Evolutionary conservation across 2,888 invertebrate species (phyloP).

Genomic region (Dasysyrphus tricinctus): DNA sequence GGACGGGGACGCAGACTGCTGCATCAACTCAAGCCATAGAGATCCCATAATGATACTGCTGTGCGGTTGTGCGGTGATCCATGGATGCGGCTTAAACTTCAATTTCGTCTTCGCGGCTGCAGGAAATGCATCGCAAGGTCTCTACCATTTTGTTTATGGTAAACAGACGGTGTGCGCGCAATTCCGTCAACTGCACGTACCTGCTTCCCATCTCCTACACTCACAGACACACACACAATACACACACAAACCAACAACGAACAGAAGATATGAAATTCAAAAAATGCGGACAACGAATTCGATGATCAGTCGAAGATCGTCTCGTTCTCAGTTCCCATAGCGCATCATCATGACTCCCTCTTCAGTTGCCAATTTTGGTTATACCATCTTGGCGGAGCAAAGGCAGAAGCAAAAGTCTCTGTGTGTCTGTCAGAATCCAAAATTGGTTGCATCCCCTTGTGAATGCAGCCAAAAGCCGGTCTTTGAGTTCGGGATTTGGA

Average conservation of each 20-base stretch:
- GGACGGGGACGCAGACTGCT: constrained; percentile 19
- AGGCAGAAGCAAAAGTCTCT: not conserved
- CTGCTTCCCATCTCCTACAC: constrained; percentile 51
- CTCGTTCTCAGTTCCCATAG: constrained; percentile 58
- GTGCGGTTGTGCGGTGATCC: constrained; percentile 10
- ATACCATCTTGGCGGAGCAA: not conserved
- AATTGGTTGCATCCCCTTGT: constrained; percentile 69
- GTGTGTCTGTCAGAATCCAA: constrained; percentile 65
- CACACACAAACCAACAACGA: not conserved
- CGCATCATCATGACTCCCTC: constrained; percentile 30
- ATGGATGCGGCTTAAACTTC: constrained; percentile 31
- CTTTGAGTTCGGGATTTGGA: constrained; percentile 23
- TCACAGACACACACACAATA: not conserved
- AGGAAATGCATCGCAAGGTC: constrained; percentile 60
- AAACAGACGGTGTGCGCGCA: constrained; percentile 74
- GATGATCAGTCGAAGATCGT: constrained; percentile 45
- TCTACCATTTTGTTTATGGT: constrained; percentile 76
- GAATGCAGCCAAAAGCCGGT: constrained; percentile 39
- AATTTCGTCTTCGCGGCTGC: constrained; percentile 19
- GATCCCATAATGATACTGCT: constrained; percentile 73
- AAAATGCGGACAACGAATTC: constrained; percentile 53
- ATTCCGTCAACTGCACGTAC: constrained; percentile 73
- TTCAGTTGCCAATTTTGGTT: constrained; percentile 48
- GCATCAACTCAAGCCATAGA: constrained; percentile 69
- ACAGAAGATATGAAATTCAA: constrained; percentile 41